Evolutionary conservation across 2,888 invertebrate genomes (phyloP).

Genomic region (Rhagium mordax): DNA sequence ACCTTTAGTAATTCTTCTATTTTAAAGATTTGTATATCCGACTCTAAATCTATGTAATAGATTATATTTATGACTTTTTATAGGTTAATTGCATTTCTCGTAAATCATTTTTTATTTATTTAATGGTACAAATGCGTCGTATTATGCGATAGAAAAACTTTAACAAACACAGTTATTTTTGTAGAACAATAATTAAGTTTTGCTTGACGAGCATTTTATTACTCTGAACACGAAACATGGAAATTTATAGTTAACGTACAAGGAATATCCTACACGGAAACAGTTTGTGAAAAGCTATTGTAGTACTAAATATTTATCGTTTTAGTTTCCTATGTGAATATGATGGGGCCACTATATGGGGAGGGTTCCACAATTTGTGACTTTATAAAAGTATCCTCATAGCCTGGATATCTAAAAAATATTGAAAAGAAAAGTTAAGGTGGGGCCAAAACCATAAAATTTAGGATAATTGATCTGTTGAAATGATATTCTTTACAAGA

Average conservation of each 20-base stretch:
- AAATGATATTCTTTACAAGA: too few relatives aligned
- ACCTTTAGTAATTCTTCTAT: too few relatives aligned
- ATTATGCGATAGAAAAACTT: not conserved
- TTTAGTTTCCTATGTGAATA: not conserved
- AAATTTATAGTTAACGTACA: slow-evolving; percentile 12
- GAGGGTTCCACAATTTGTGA: too few relatives aligned
- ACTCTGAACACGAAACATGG: slow-evolving; percentile 4
- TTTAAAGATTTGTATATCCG: not conserved
- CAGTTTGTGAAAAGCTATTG: not conserved
- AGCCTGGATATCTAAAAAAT: too few relatives aligned
- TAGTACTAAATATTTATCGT: not conserved
- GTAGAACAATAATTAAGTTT: slow-evolving; percentile 7
- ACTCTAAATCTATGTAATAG: not conserved
- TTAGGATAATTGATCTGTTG: too few relatives aligned
- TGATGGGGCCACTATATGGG: too few relatives aligned
- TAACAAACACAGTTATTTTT: not conserved
- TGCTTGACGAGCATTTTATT: slow-evolving; percentile 13
- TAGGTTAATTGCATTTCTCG: not conserved
- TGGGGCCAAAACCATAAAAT: too few relatives aligned
- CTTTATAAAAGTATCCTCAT: too few relatives aligned
- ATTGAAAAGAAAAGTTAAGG: too few relatives aligned
- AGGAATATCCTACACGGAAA: not conserved
- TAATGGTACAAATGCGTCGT: not conserved
- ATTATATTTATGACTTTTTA: not conserved
- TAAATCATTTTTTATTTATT: slow-evolving; percentile 1